Conservation (phyloP, 1,140 invertebrate genomes). For the Spodoptera frugiperda region DNA sequence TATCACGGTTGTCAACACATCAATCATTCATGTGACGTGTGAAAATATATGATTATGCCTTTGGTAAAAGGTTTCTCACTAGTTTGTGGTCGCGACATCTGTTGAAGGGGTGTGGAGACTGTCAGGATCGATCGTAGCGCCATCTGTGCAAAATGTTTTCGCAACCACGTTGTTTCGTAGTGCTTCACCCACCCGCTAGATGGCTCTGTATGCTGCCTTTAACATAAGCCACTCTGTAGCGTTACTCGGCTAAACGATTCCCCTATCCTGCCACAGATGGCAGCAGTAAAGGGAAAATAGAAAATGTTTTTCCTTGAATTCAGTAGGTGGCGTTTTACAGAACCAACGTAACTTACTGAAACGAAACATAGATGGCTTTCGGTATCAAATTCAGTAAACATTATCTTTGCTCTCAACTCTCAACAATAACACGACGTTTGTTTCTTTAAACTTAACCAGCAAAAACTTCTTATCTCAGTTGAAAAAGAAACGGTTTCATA, state of each 20-base stretch:
- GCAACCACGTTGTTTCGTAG: background rate
- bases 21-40: slow-evolving; percentile 16
- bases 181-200: slow-evolving; percentile 30
- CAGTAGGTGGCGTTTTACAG: background rate
- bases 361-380: background rate
- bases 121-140: background rate
- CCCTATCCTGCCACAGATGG: background rate
- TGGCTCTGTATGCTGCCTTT: background rate
- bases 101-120: background rate
- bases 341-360: too few relatives aligned
- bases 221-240: background rate
- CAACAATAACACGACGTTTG: too few relatives aligned
- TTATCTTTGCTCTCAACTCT: background rate
- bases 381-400: background rate
- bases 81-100: slow-evolving; percentile 8
- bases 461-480: too few relatives aligned
- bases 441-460: too few relatives aligned
- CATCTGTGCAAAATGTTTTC: slow-evolving; percentile 6
- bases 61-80: background rate
- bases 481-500: too few relatives aligned
- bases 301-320: background rate
- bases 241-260: background rate
- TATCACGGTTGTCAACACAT: slow-evolving; percentile 29
- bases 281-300: background rate
- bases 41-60: slow-evolving; percentile 9